Evolutionary conservation across 64 coral and sea anemone genomes (phyloP), one percentile per base, ranked within the genome.

Genomic region (Montipora sp.): DNA sequence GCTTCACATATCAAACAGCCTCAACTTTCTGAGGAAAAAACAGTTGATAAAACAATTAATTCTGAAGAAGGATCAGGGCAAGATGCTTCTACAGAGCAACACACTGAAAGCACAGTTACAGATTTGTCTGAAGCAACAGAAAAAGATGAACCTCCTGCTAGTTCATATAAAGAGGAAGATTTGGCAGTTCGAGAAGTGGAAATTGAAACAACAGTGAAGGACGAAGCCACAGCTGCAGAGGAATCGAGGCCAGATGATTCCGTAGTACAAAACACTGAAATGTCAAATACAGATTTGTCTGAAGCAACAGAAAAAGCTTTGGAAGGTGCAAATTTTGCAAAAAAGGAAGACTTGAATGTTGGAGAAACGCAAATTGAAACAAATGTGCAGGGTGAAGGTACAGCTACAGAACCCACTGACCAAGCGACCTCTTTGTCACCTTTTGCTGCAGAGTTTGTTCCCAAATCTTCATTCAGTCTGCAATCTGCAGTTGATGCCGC

Each of bases 351-450:
- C 15, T 19, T 49, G 8, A 9, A 71, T 5, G n/a, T 15, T 48
- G 3, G 48, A 21, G 3, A 47, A 4, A 47, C 8, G 5, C 45
- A 85, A 49, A 3, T 2, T 5, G 5, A 71, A 59, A 20, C n/a
- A 59, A 22, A 11, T 58, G 50, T 36, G 12, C 36, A 47, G 11
- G 6, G 44, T 45, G 50, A 47, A 59, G 14, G 0, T 47, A 60
- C 55, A 36, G 36, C 24, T 59, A 76, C 72, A 24, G 18, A 76
- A 45, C 5, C 22, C 24, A 11, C 36, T 23, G 5, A 68, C 47
- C 47, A 13, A 61, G 60, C 8, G 8, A 73, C 76, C 3, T 91
- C 87, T 1, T 75, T 95, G 14, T 95, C 93, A 18, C 93, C 93
- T 19, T 67, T 45, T 90, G 93, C 93, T 53, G 19, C 9, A 50